phyloP scores from a whole-genome alignment of 2,888 invertebrate genomes.

The Anthrax anthrax region DNA sequence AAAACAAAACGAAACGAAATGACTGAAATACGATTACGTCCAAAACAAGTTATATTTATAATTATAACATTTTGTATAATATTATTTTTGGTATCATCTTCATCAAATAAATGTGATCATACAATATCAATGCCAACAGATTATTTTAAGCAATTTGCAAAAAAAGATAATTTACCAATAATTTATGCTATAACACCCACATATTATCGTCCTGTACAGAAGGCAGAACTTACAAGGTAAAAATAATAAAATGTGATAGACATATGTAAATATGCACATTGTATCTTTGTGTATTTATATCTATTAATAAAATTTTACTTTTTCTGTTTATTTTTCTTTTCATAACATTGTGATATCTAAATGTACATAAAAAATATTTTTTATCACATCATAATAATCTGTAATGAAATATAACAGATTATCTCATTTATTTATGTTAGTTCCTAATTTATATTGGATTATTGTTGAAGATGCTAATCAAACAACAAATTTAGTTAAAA shows the following conservation, averaged over 20 bases:
- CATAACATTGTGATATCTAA: background rate
- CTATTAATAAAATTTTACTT: background rate
- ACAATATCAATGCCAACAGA: background rate
- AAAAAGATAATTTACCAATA: slow-evolving; percentile 37
- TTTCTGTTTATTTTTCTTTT: background rate
- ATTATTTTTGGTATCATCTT: slow-evolving; percentile 7
- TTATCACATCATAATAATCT: background rate
- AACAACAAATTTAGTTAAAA: slow-evolving; percentile 55
- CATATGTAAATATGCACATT: background rate
- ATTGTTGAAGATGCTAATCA: slow-evolving; percentile 71
- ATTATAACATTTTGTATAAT: slow-evolving; percentile 23
- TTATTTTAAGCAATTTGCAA: background rate
- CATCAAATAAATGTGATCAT: background rate
- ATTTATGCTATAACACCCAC: slow-evolving; percentile 92
- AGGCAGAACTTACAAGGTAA: slow-evolving; percentile 81
- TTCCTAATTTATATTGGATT: slow-evolving; percentile 86
- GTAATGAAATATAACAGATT: slow-evolving; percentile 38
- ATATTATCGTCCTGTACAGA: slow-evolving; percentile 73
- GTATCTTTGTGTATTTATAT: background rate
- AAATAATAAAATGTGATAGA: slow-evolving; percentile 1
- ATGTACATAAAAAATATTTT: background rate
- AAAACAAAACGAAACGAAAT: slow-evolving; percentile 13
- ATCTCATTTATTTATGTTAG: slow-evolving; percentile 71
- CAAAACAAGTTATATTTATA: slow-evolving; percentile 27
- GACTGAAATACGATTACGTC: slow-evolving; percentile 29